Base-by-base conservation (phyloP, 1,140 invertebrate genomes). In the Chironomus tepperi region DNA sequence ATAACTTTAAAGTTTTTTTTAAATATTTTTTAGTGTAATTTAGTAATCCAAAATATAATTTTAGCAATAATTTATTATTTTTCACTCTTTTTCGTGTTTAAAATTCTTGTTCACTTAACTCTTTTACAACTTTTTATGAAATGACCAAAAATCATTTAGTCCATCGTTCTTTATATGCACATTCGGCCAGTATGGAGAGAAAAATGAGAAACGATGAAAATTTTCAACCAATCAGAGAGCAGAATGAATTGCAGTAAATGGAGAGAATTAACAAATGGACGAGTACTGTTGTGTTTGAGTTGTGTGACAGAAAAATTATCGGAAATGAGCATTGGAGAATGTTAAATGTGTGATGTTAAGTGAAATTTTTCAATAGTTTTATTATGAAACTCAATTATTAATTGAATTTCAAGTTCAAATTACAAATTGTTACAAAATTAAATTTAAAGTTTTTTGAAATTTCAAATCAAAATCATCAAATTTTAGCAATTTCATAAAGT, bases 1-100 rank as follows among this genome's bases (percentile, higher is more conserved):
- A 34, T 34, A 1, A 34, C 24, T 81, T 75, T 81, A 79, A 77
- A 19, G n/a, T 16, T 57, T 57, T 12, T 57, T 57, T 1, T n/a
- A 1, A 57, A 1, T 15, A 57, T 57, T 57, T 57, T 57, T 57
- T 57, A n/a, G n/a, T n/a, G n/a, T 10, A 67, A 18, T 7, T 18
- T 57, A 12, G 7, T 3, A 57, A 1, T n/a, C 2, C 47, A 57
- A 7, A 1, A 57, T 3, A 57, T 57, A 57, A 57, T 12, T 57
- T 7, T 2, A 10, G 7, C 47, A 2, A 57, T 12, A 57, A 57
- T 57, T 12, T 12, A 57, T 12, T 57, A 57, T 57, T 12, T n/a
- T 57, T 57, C 47, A 57, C 24, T 34, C 24, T 34, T 34, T 34
- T 34, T 34, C 24, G 24, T 34, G 24, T 34, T 5, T 5, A 57